Conservation (phyloP, 2,797 vertebrate species). For the Tragopan temminckii region DNA sequence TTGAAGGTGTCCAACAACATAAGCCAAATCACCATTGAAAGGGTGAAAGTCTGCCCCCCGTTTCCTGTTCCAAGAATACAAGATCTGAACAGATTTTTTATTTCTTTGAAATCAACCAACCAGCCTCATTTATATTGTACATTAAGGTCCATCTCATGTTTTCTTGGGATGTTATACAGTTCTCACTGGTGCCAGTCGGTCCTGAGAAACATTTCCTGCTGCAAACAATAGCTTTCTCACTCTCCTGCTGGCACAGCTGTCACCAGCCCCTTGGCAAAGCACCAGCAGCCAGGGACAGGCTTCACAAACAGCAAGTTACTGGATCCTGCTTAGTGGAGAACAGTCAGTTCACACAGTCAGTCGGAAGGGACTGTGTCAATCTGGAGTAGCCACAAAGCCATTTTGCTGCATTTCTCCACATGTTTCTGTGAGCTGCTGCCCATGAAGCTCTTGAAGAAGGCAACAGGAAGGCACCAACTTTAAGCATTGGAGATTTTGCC, state of each 20-base stretch:
- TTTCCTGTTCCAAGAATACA: not conserved
- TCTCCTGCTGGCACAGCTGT: not conserved
- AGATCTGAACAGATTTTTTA: not conserved
- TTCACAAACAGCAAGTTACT: not conserved
- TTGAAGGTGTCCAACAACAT: slow-evolving; percentile 15
- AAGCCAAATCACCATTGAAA: slow-evolving; percentile 17
- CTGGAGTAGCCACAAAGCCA: not conserved
- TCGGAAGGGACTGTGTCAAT: not conserved
- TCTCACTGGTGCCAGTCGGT: not conserved
- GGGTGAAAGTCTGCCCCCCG: fast-evolving
- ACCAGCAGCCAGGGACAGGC: not conserved
- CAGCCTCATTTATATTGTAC: not conserved
- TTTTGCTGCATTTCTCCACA: not conserved
- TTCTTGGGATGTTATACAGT: not conserved
- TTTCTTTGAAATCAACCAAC: not conserved
- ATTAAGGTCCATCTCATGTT: slow-evolving; percentile 19
- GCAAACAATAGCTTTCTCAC: not conserved
- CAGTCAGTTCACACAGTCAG: not conserved
- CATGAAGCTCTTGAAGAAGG: fast-evolving
- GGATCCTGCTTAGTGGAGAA: not conserved
- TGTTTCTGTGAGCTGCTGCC: fast-evolving
- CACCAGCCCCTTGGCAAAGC: not conserved
- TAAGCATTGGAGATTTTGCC: not conserved
- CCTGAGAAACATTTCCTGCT: not conserved
- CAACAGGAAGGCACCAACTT: fast-evolving